Percentiles rank a stretch among this genome's conserved stretches.
Evolutionary conservation across 2,797 vertebrate genomes (phyloP).

Genomic region (Peromyscus eremicus): DNA sequence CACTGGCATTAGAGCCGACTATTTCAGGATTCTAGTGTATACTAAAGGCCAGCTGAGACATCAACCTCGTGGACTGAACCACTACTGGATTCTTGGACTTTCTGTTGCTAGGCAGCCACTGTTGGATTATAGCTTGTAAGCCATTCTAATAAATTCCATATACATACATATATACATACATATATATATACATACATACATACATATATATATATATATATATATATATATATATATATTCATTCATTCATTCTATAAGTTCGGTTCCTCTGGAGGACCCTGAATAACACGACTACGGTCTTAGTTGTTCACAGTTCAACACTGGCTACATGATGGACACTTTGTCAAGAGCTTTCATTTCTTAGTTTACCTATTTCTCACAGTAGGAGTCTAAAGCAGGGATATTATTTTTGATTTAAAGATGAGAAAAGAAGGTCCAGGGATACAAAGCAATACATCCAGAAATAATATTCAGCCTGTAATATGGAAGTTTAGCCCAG

Average conservation of each 20-base stretch:
- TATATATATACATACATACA: too few relatives aligned
- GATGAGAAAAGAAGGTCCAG: slow-evolving; percentile 13
- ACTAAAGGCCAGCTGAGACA: not conserved
- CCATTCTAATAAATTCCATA: not conserved
- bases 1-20: not conserved
- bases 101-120: not conserved
- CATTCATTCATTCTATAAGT: not conserved
- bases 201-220: not conserved
- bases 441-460: not conserved
- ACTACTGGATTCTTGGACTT: not conserved
- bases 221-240: not conserved
- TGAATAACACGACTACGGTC: not conserved
- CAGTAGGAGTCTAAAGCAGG: not conserved
- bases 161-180: not conserved
- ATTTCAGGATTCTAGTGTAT: not conserved
- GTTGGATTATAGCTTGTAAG: not conserved
- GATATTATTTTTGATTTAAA: not conserved
- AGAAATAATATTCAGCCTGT: not conserved
- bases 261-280: not conserved
- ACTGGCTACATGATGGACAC: not conserved
- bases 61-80: not conserved
- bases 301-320: not conserved
- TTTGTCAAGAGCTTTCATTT: not conserved
- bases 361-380: not conserved
- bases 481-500: slow-evolving; percentile 19